Evolutionary conservation across 1,140 invertebrate genomes (phyloP), one percentile per base, ranked within the genome.

Genomic region (Melitaea cinxia): DNA sequence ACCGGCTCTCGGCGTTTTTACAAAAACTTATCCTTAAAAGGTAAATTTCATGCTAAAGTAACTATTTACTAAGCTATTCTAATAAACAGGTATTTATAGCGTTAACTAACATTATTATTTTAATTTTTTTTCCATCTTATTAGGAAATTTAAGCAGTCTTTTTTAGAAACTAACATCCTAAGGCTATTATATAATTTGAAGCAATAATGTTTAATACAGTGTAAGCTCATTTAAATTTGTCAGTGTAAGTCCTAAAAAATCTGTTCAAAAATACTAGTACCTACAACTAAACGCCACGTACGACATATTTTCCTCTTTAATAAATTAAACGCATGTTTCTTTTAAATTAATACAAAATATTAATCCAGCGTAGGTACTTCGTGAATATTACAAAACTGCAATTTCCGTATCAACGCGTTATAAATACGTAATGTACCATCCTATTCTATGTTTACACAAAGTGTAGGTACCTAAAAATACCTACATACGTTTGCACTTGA

Each of bases 381-480:
- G 66, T 89, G 78, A 89, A 89, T 89, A 85, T 88, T 89, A 82
- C 82, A 89, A 86, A 86, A 86, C 77, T 89, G 83, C 87, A 89
- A 89, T 88, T 89, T 86, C 87, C 85, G 86, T 86, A 83, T 88
- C 85, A 86, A 82, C 83, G 77, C 68, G 64, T 65, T 62, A 75
- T 89, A 84, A 85, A 88, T 86, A 82, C 65, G 65, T 86, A 81
- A 87, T 86, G 77, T 65, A 74, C 68, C 68, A 50, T 37, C 57
- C 63, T 66, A 77, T 80, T 80, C 72, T 70, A 53, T 73, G 80
- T 75, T 79, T 70, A 75, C 64, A 55, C 26, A 12, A 45, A 21
- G n/a, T 15, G 10, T 65, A 53, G 23, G 24, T 55, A 52, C 28
- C 30, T 39, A 39, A 39, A 39, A 14, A 35, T 35, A 35, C 12